A percentile compares a stretch with the other conserved stretches of the same genome.
These are phyloP conservation scores for Festucalex cinctus DNA, from an alignment of 2,113 vertebrate genomes.

Conservation along the genomic window DNA sequence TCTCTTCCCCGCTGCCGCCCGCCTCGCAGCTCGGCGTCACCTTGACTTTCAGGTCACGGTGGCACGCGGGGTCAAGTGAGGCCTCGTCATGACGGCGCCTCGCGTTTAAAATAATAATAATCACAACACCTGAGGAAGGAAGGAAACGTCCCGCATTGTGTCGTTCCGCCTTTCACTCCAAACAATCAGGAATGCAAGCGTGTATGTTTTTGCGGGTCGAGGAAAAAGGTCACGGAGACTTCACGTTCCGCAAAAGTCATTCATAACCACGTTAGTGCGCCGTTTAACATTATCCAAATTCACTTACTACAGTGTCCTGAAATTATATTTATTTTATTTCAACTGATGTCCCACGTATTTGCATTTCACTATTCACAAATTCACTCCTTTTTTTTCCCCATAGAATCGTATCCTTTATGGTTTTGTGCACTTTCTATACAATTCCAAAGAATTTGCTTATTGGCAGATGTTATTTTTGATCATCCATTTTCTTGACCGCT, in stretches of 20 bases:
- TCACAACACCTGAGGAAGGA: slow-evolving; percentile 13
- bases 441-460: no score
- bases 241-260: neutral
- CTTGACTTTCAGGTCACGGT: slow-evolving; percentile 24
- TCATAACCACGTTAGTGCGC: no score
- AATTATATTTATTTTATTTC: no score
- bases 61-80: slow-evolving; percentile 24
- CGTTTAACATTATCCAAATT: no score
- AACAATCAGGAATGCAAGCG: slow-evolving; percentile 34
- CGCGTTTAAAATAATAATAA: neutral
- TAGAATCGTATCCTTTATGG: no score
- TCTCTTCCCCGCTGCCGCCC: neutral
- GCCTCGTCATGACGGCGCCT: slow-evolving; percentile 14
- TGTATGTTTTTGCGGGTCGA: slow-evolving; percentile 5
- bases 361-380: no score
- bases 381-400: no score
- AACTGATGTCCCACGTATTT: no score
- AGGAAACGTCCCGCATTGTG: slow-evolving; percentile 52
- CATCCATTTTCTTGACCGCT: no score
- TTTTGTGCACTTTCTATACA: no score
- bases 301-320: no score
- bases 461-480: no score
- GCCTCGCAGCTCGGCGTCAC: slow-evolving; percentile 9
- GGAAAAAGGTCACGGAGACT: neutral
- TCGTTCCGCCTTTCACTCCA: slow-evolving; percentile 27